Conservation (phyloP, 2,888 invertebrate species). For the Drosophila macrospina region DNA sequence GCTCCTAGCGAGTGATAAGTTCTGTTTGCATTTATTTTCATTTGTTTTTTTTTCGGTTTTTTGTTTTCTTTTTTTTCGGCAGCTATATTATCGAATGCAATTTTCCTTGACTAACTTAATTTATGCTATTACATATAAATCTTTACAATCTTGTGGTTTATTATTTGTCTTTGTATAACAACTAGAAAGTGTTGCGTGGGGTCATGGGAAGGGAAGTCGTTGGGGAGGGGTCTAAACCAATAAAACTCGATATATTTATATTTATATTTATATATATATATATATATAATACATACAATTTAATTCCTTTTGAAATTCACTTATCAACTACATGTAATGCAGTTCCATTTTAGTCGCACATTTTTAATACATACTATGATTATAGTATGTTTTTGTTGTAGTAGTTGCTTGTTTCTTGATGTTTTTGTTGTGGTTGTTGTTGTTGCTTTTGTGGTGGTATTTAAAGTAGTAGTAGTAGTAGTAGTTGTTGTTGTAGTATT, state of each 20-base stretch:
- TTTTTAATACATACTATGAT: slow-evolving; percentile 24
- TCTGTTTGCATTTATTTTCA: slow-evolving; percentile 51
- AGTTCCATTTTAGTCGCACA: slow-evolving; percentile 50
- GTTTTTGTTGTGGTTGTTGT: slow-evolving; percentile 10
- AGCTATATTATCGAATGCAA: slow-evolving; percentile 69
- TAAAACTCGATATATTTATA: slow-evolving; percentile 42
- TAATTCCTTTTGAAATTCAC: slow-evolving; percentile 47
- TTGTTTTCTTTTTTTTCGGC: slow-evolving; percentile 25
- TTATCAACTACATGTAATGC: slow-evolving; percentile 60
- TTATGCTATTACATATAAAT: slow-evolving; percentile 79
- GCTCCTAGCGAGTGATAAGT: slow-evolving; percentile 70
- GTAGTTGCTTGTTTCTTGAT: slow-evolving; percentile 26
- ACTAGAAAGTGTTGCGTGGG: slow-evolving; percentile 72
- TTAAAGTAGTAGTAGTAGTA: slow-evolving; percentile 37
- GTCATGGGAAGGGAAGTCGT: slow-evolving; percentile 5
- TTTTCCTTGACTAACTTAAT: slow-evolving; percentile 74
- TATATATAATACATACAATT: slow-evolving; percentile 44
- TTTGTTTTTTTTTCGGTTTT: not conserved
- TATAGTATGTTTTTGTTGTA: slow-evolving; percentile 15
- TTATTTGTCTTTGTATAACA: slow-evolving; percentile 81
- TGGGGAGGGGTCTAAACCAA: slow-evolving; percentile 33
- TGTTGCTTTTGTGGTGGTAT: slow-evolving; percentile 36
- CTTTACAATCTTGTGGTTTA: slow-evolving; percentile 60
- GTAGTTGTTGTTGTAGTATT: slow-evolving; percentile 45
- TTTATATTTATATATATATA: too few relatives aligned